A percentile compares a stretch with the other conserved stretches of the same genome.
Evolutionary conservation across 1,140 invertebrate species (phyloP).

Genomic region (Anagrus nilaparvatae): DNA sequence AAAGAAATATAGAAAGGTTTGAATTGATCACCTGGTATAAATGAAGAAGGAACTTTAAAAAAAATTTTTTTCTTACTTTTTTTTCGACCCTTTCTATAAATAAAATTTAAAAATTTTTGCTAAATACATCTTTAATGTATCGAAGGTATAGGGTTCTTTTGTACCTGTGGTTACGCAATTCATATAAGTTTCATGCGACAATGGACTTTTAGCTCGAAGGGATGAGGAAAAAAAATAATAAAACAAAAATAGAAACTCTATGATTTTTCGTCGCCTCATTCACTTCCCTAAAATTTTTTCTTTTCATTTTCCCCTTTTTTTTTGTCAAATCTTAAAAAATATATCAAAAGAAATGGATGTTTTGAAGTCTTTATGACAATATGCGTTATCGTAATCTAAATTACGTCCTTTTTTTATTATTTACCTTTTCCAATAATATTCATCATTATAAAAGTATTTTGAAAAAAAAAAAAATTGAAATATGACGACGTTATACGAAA

Average conservation of each 20-base stretch:
- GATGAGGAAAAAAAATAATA: constrained; percentile 20
- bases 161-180: constrained; percentile 30
- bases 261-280: constrained; percentile 13
- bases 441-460: no score
- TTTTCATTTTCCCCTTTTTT: not conserved
- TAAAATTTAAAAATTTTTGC: constrained; percentile 32
- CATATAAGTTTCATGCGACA: constrained; percentile 12
- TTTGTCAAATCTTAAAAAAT: constrained; percentile 9
- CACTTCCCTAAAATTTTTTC: no score
- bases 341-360: constrained; percentile 11
- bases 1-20: no score
- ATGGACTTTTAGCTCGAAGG: constrained; percentile 8
- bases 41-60: no score
- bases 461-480: no score
- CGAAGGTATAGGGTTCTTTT: constrained; percentile 18
- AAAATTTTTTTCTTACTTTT: no score
- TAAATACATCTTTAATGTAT: constrained; percentile 37
- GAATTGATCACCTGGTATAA: no score
- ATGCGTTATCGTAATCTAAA: constrained; percentile 6
- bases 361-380: constrained; percentile 12
- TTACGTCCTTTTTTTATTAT: constrained; percentile 1
- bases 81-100: constrained; percentile 24
- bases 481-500: no score
- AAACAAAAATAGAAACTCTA: no score
- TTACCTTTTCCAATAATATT: no score